phyloP scores from a whole-genome alignment of 2,113 vertebrate species.

The Osmerus mordax region DNA sequence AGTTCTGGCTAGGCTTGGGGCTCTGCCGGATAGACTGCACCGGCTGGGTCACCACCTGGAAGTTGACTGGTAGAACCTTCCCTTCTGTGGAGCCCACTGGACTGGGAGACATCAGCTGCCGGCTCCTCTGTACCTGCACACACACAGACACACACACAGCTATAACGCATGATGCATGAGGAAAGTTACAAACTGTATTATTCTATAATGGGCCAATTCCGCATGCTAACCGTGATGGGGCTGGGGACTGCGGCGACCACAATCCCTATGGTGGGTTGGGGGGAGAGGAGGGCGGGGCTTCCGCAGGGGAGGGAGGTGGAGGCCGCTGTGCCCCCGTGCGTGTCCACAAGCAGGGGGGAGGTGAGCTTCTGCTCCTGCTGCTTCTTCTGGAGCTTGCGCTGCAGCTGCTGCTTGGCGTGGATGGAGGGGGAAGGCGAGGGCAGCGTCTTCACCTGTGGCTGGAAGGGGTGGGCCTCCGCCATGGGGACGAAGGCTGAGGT shows the following conservation, averaged over 20 bases:
- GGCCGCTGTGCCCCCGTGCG: slow-evolving; percentile 66
- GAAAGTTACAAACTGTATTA: no score
- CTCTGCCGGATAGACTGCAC: slow-evolving; percentile 88
- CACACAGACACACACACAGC: background rate
- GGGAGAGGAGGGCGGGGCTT: slow-evolving; percentile 86
- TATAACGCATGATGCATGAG: no score
- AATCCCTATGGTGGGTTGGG: slow-evolving; percentile 91
- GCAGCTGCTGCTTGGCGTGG: slow-evolving; percentile 97
- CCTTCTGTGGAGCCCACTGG: slow-evolving; percentile 81
- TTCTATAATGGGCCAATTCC: background rate
- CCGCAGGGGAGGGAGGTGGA: slow-evolving; percentile 81
- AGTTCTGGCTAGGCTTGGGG: slow-evolving; percentile 85
- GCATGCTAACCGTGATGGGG: slow-evolving; percentile 84
- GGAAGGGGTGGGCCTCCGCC: slow-evolving; percentile 88
- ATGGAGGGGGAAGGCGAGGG: slow-evolving; percentile 85
- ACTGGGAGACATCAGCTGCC: slow-evolving; percentile 88
- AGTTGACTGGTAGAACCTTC: slow-evolving; percentile 91
- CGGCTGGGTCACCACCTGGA: slow-evolving; percentile 93
- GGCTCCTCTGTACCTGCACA: slow-evolving; percentile 84
- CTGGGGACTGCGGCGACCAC: slow-evolving; percentile 89
- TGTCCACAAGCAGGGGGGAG: slow-evolving; percentile 86
- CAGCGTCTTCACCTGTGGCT: slow-evolving; percentile 87
- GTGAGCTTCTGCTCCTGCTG: slow-evolving; percentile 96
- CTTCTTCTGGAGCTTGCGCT: slow-evolving; percentile 97
- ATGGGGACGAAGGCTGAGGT: slow-evolving; percentile 89